phyloP scores from a whole-genome alignment of 2,888 invertebrate genomes.

The Tenthredo mesomela region DNA sequence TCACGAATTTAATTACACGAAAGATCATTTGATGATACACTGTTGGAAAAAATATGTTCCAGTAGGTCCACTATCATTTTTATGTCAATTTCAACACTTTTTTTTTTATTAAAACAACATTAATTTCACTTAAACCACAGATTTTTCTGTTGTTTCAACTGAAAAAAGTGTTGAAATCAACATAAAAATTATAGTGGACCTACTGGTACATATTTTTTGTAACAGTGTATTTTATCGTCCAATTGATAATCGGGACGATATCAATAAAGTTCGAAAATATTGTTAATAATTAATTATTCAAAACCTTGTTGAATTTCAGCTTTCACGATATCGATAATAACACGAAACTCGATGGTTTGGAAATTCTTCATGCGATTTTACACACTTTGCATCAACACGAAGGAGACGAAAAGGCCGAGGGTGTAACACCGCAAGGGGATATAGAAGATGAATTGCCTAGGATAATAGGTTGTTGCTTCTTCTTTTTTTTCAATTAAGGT shows the following conservation, averaged over 20 bases:
- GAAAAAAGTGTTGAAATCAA: too few relatives aligned
- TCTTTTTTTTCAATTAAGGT: too few relatives aligned
- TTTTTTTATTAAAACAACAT: too few relatives aligned
- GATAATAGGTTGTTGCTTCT: conserved; percentile 68
- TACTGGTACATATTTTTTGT: too few relatives aligned
- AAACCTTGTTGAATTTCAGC: conserved; percentile 66
- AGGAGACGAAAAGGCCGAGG: conserved; percentile 74
- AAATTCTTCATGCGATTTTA: conserved; percentile 90
- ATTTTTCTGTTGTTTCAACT: too few relatives aligned
- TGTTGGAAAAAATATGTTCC: too few relatives aligned
- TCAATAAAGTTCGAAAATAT: not conserved
- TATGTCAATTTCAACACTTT: too few relatives aligned
- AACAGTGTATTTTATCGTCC: not conserved
- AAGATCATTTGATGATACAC: not conserved
- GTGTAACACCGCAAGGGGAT: conserved; percentile 76
- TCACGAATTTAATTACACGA: not conserved
- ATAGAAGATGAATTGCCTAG: conserved; percentile 62
- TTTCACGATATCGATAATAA: conserved; percentile 95
- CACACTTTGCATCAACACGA: conserved; percentile 86
- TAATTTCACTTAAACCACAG: too few relatives aligned
- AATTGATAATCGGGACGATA: not conserved
- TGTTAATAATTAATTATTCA: conserved; percentile 10
- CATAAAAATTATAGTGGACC: too few relatives aligned
- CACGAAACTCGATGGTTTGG: conserved; percentile 92
- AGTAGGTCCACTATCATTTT: too few relatives aligned